These are phyloP conservation scores for Bagarius yarrelli DNA, from an alignment of 2,113 vertebrate genomes.

Conservation along the genomic window DNA sequence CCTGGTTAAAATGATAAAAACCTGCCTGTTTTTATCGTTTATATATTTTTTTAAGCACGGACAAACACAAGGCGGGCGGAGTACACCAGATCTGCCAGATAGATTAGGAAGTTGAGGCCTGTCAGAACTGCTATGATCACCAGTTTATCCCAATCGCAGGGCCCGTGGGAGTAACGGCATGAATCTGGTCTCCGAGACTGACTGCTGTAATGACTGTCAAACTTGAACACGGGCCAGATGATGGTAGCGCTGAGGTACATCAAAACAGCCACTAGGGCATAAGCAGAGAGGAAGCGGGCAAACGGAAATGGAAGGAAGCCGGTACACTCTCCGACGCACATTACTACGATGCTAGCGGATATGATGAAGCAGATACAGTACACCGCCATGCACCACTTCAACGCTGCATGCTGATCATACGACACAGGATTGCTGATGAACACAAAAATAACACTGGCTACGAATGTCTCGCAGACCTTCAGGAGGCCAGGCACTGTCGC, in stretches of 20 bases:
- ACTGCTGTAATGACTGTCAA: conserved; percentile 42
- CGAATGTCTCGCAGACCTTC: conserved; percentile 77
- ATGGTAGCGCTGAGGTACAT: conserved; percentile 70
- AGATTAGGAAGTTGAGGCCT: conserved; percentile 48
- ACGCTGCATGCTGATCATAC: conserved; percentile 53
- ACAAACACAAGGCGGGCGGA: conserved; percentile 47
- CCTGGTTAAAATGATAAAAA: neutral
- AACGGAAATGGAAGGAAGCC: conserved; percentile 69
- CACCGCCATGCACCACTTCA: conserved; percentile 76
- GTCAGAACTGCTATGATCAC: conserved; percentile 43
- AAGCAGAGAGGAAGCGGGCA: conserved; percentile 69
- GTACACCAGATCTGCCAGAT: conserved; percentile 45
- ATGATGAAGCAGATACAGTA: conserved; percentile 78
- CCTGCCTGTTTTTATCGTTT: neutral
- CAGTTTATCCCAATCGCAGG: conserved; percentile 26
- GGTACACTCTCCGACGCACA: conserved; percentile 73
- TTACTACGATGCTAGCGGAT: conserved; percentile 64
- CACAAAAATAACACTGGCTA: conserved; percentile 75
- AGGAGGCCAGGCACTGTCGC: conserved; percentile 73
- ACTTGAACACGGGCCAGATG: conserved; percentile 76
- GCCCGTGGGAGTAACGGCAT: accelerated
- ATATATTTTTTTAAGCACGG: conserved; percentile 4
- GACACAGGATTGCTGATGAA: conserved; percentile 57
- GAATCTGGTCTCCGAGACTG: accelerated
- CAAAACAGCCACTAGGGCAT: conserved; percentile 68